Evolutionary conservation across 2,888 invertebrate genomes (phyloP), one percentile per base, ranked within the genome.

Genomic region (Drosophila macrospina): DNA sequence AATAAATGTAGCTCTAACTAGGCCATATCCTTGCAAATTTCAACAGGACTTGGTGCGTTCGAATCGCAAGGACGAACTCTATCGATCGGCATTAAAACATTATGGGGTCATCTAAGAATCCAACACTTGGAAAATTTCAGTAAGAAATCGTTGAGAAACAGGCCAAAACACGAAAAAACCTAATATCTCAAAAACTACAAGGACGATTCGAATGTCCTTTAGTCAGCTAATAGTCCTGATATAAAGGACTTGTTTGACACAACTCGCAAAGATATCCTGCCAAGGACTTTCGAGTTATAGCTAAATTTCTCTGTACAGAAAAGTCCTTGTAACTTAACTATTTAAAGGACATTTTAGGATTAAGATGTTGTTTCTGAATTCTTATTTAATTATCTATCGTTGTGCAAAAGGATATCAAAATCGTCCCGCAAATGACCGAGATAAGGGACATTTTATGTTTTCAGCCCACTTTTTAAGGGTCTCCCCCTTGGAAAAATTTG

Each of bases 21-120:
- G 5, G 20, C 16, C 34, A 36, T 48, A 34, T 48, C 34, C 34
- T 48, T 32, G 20, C 24, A 28, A 8, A 44, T 26, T 26, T 26
- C 15, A 4, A 10, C 44, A 8, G 44, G 28, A 44, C 15, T 1
- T 8, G 1, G 7, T 24, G 13, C 13, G 16, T 24, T 48, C 6
- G 8, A 8, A 48, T 24, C n/a, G n/a, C n/a, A n/a, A n/a, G n/a
- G n/a, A n/a, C n/a, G n/a, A n/a, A n/a, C n/a, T n/a, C n/a, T n/a
- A n/a, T n/a, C n/a, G n/a, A n/a, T n/a, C n/a, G n/a, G n/a, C n/a
- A n/a, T n/a, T n/a, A n/a, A n/a, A n/a, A 36, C 1, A n/a, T 16
- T n/a, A 8, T 10, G 4, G 24, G 34, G 34, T 48, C 24, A 36
- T 48, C 20, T 20, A 34, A 26, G 13, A 24, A 44, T 26, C 48